Evolutionary conservation across 2,113 vertebrate genomes (phyloP), one percentile per base, ranked within the genome.

Genomic region (Caranx melampygus): DNA sequence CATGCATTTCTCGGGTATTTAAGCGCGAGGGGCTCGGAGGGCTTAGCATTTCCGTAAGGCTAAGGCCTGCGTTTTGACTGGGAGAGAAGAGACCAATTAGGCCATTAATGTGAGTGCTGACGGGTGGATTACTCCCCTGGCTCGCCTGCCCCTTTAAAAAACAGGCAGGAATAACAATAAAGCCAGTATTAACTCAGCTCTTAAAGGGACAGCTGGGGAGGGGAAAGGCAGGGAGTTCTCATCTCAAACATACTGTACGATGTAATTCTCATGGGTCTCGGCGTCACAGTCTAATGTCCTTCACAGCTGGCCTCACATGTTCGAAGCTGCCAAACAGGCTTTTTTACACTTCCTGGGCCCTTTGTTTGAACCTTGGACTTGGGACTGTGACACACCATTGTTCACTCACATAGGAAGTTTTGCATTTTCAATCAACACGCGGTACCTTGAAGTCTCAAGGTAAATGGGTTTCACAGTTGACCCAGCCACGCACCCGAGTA

Each of bases 1-100:
- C 81, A 72, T 72, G 87, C 82, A 87, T 89, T 88, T 87, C 81
- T 85, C 31, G 82, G 68, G 81, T 87, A 76, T 91, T 89, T 89
- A 87, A 87, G 90, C 42, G 70, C n/a, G 59, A 85, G 78, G 83
- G 83, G 79, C 79, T 91, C 87, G 18, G 83, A 81, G 82, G 91
- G 92, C 89, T 94, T 92, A 93, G 85, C 86, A 26, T 89, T 88
- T 93, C 89, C 66, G 81, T 85, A 78, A 69, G 72, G 85, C 83
- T 86, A 82, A 88, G 84, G 87, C 79, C 90, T 75, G 67, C 81
- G 69, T 92, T 92, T 87, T 91, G 92, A 94, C 92, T 92, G 78
- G 52, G 84, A 91, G 90, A 91, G 88, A 91, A 88, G 85, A 91
- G 93, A 86, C 89, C 92, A 94, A 94, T 94, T 94, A 94, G 91